Base-by-base conservation (phyloP, 1,140 invertebrate genomes). In the Paracyclopina nana region DNA sequence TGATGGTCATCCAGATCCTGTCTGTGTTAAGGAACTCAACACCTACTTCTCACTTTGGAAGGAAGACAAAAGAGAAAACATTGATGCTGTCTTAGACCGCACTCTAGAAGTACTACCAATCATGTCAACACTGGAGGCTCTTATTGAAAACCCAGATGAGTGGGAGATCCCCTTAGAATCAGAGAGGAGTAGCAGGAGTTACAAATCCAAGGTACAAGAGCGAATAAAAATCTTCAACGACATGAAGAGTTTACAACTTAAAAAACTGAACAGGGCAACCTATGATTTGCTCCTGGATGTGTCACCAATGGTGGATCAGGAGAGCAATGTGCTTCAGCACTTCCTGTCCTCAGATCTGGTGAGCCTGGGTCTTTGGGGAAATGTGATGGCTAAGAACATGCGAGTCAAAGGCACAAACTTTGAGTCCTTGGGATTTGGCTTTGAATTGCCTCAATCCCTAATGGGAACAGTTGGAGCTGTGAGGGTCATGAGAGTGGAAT, bases 361-460 rank as follows among this genome's bases (percentile, higher is more conserved):
- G 11, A n/a, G 12, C 14, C 25, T 50, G 24, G 48, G 48, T 2
- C 30, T 50, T 20, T 50, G 48, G 48, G 48, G 48, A 2, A 50
- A 50, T 50, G 48, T 50, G 3, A 24, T 50, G 26, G 48, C 25
- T 8, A 50, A 50, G 25, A 50, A 50, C 48, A 50, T 50, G 48
- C 26, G 30, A 25, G 48, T 50, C 4, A 50, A 50, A 24, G 48
- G 34, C n/a, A 50, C 48, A 29, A 29, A 50, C 12, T 50, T 50
- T 38, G 48, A 38, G 2, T 16, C 16, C 6, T 29, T 50, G 24
- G 48, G 48, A 16, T 50, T 50, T 24, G 29, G 34, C 5, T 50
- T 50, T 40, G 48, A 50, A 29, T 31, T 50, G 14, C 48, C 48
- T 4, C 12, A 16, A 20, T 31, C 29, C 38, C 18, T 50, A n/a